Percentiles rank a stretch among this genome's conserved stretches.
Evolutionary conservation across 2,797 vertebrate genomes (phyloP).

Genomic region (Hafferia zeledoni): DNA sequence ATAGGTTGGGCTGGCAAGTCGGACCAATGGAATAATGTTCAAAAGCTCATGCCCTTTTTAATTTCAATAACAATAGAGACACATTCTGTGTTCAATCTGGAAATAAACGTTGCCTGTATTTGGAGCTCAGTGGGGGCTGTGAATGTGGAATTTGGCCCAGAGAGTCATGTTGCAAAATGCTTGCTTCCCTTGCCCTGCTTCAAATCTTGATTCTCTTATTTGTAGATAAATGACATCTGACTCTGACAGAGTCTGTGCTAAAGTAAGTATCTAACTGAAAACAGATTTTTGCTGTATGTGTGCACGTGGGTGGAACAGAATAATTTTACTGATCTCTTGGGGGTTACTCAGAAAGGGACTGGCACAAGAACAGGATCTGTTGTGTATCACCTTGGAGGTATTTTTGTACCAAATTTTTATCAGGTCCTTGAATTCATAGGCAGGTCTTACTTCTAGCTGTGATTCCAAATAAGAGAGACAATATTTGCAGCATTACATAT

Average conservation of each 20-base stretch:
- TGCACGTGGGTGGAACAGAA: not conserved
- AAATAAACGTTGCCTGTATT: conserved; percentile 53
- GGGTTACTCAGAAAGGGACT: not conserved
- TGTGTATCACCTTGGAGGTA: not conserved
- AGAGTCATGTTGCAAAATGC: not conserved
- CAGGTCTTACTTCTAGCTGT: not conserved
- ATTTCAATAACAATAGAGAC: conserved; percentile 53
- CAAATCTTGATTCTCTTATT: not conserved
- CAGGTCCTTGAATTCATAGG: not conserved
- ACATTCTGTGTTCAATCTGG: conserved; percentile 61
- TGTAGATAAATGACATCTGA: not conserved
- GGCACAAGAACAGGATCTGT: not conserved
- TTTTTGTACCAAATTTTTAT: not conserved
- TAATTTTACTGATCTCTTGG: not conserved
- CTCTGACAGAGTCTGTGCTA: not conserved
- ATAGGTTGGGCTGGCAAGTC: not conserved
- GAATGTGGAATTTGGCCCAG: conserved; percentile 34
- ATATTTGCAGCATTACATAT: not conserved
- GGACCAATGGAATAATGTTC: conserved; percentile 14
- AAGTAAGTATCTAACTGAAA: not conserved
- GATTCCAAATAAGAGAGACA: not conserved
- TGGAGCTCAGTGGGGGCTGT: conserved; percentile 44
- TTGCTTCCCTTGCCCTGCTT: not conserved
- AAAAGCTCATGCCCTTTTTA: conserved; percentile 38
- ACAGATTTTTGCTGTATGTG: not conserved